Conservation (phyloP, 2,888 invertebrate genomes). For the Lasioglossum vierecki region DNA sequence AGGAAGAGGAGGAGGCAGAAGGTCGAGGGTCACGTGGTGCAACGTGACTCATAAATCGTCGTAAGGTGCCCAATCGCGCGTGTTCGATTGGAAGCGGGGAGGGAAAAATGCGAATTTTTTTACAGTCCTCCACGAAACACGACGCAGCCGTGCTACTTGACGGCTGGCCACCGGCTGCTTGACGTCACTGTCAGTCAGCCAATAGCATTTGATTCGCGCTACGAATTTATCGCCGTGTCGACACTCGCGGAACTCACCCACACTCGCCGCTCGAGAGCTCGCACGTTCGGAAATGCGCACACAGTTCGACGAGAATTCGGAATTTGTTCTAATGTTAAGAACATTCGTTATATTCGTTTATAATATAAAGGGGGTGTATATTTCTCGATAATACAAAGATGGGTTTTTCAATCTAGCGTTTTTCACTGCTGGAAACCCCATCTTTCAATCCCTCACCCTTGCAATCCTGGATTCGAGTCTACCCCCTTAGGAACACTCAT, state of each 20-base stretch:
- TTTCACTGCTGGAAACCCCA: too few relatives aligned
- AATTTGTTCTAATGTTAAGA: background rate
- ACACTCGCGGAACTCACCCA: constrained; percentile 35
- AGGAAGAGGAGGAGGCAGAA: background rate
- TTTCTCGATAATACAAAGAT: too few relatives aligned
- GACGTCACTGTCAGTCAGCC: constrained; percentile 57
- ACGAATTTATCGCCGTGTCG: constrained; percentile 63
- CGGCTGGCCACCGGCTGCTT: constrained; percentile 31
- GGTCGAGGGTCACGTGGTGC: background rate
- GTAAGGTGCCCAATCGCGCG: constrained; percentile 18
- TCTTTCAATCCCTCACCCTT: too few relatives aligned
- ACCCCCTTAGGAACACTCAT: too few relatives aligned
- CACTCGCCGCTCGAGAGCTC: constrained; percentile 3
- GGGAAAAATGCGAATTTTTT: constrained; percentile 15
- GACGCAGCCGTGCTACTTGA: constrained; percentile 35
- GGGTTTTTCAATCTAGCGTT: too few relatives aligned
- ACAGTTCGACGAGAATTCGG: background rate
- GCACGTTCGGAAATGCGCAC: background rate
- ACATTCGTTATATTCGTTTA: background rate
- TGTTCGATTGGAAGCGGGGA: background rate
- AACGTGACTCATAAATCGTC: constrained; percentile 41
- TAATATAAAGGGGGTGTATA: too few relatives aligned
- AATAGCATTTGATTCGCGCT: constrained; percentile 60
- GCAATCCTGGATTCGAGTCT: too few relatives aligned
- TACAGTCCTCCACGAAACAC: constrained; percentile 8